Evolutionary conservation across 2,113 vertebrate species (phyloP), one percentile per base, ranked within the genome.

Genomic region (Pantherophis guttatus): DNA sequence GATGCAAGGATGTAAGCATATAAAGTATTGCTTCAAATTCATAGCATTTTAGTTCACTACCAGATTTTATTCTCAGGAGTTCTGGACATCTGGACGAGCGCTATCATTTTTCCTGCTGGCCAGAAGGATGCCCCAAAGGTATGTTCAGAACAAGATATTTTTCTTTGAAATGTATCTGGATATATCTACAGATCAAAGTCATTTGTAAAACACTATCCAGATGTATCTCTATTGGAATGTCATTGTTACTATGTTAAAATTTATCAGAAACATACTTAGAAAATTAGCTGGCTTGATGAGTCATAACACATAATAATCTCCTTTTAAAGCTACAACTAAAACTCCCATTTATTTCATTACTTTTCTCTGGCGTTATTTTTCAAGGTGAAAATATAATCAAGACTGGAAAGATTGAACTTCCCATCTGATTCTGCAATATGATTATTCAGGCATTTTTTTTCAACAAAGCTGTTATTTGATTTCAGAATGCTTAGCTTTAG

Each of bases 261-360:
- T 93, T 95, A 96, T 92, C 59, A 95, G 87, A 89, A 89, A 95
- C 95, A 94, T 92, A 48, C 24, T 55, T 53, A 88, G 23, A 87
- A 97, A 95, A 96, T 95, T 93, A 96, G 94, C 92, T 95, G 97
- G 93, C 95, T 95, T 97, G 96, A 96, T 96, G 96, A 97, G 93
- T 96, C 96, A 97, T 95, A 96, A 96, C 95, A 96, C 94, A 95
- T 95, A 97, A 91, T 91, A 95, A 96, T 97, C 97, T 97, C 93
- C 95, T 92, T 96, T 93, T 94, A 94, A 96, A 96, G 97, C 95
- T 92, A 95, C 86, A 96, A 11, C 0, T 89, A 50, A 96, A 95
- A 81, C 39, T 29, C 95, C 93, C 91, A 65, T 96, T 97, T 95
- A 52, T 87, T 94, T 92, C 90, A 89, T 89, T 95, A 95, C 89